These are phyloP conservation scores for Blennius ocellaris DNA, from an alignment of 2,113 vertebrate genomes.

Conservation along the genomic window DNA sequence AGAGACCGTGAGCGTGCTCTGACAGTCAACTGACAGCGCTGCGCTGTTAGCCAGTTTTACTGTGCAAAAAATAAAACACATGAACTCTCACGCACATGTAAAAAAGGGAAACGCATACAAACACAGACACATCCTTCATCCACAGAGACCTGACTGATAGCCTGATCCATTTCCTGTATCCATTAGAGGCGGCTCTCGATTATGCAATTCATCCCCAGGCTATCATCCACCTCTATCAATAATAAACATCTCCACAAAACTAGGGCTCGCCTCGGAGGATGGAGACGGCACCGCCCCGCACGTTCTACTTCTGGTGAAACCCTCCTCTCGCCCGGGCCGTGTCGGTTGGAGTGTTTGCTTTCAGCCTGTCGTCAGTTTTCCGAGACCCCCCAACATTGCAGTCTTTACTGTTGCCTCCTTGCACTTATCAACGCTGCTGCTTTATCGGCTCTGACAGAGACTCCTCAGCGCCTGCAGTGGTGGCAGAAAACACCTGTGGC, in stretches of 20 bases:
- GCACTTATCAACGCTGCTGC: slow-evolving; percentile 57
- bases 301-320: slow-evolving; percentile 68
- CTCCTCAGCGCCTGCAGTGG: slow-evolving; percentile 38
- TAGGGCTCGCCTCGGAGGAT: slow-evolving; percentile 77
- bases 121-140: slow-evolving; percentile 64
- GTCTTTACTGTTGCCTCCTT: slow-evolving; percentile 52
- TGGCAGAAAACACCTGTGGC: slow-evolving; percentile 67
- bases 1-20: background rate
- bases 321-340: slow-evolving; percentile 28
- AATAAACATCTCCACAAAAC: slow-evolving; percentile 78
- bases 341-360: slow-evolving; percentile 26
- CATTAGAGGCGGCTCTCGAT: slow-evolving; percentile 78
- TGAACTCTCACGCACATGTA: slow-evolving; percentile 14
- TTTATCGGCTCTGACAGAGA: slow-evolving; percentile 56
- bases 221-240: slow-evolving; percentile 82
- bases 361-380: slow-evolving; percentile 38
- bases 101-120: slow-evolving; percentile 38
- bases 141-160: slow-evolving; percentile 71
- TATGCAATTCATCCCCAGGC: slow-evolving; percentile 81
- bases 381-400: slow-evolving; percentile 31
- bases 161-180: slow-evolving; percentile 81
- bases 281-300: slow-evolving; percentile 64
- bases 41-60: background rate
- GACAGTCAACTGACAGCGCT: slow-evolving; percentile 5
- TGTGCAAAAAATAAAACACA: background rate